Evolutionary conservation across 2,113 vertebrate species (phyloP), one percentile per base, ranked within the genome.

Genomic region (Emydocephalus ijimae): DNA sequence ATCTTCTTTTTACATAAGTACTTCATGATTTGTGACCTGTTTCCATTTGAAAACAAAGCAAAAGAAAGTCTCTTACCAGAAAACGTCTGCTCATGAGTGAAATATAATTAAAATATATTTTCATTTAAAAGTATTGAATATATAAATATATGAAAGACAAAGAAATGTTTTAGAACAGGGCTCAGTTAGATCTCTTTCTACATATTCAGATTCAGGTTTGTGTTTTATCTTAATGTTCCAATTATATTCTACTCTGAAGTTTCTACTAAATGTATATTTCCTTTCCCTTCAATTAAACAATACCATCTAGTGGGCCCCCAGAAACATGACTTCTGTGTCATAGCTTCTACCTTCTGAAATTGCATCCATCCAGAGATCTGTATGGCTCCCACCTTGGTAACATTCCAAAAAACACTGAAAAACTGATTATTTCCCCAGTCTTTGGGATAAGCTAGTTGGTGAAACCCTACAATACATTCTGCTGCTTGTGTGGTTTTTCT

Each of bases 1-100:
- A 43, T 39, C 59, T 94, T 92, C 15, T 0, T 29, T 91, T 0
- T 26, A 89, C 48, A 95, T 57, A 85, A 61, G 90, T 92, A 59
- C 91, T 64, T 89, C 52, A 92, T 94, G 93, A 34, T 52, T 93
- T 96, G 89, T 92, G 96, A 86, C 93, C 95, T 94, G 93, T 48
- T 43, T 54, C 45, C 20, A 0, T 94, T 94, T 94, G 92, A 88
- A 91, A 96, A 94, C 61, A 95, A 90, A 81, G 94, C n/a, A 2
- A 64, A 93, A 93, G 87, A 74, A 88, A 93, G 94, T 96, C 87
- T 93, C 89, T 93, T 85, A 93, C 26, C 23, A 93, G 94, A 90
- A 50, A 95, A 93, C 64, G 39, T 3, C 81, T 95, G 94, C 81
- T 95, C 94, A 88, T 94, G 55, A 87, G 56, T 90, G 50, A 95